Evolutionary conservation across 2,113 vertebrate species (phyloP).

Genomic region (Origma solitaria): DNA sequence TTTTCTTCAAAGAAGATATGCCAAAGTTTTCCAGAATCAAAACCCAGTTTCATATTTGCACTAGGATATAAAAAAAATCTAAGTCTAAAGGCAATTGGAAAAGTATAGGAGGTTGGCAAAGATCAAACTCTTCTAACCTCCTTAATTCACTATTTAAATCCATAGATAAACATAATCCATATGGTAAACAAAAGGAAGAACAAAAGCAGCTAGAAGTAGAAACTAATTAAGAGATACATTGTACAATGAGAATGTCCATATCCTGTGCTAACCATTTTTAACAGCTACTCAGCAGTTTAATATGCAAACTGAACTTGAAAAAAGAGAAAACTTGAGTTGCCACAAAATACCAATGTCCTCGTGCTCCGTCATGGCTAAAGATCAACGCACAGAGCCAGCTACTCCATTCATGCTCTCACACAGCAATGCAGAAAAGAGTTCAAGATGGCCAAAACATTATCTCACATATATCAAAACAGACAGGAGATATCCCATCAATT

Average conservation of each 20-base stretch:
- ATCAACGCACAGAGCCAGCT: rapidly evolving
- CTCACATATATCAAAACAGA: rapidly evolving
- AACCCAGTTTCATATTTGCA: not conserved
- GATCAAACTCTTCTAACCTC: not conserved
- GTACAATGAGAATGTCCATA: not conserved
- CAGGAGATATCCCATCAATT: not conserved
- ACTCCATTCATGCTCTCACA: rapidly evolving
- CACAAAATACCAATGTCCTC: not conserved
- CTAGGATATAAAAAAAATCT: not conserved
- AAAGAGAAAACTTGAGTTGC: not conserved
- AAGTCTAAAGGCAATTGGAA: not conserved
- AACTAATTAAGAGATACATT: not conserved
- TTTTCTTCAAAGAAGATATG: not conserved
- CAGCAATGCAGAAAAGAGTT: not conserved
- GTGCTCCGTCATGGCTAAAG: not conserved
- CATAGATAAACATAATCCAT: not conserved
- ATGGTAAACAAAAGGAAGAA: not conserved
- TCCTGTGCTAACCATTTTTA: not conserved
- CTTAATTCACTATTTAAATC: not conserved
- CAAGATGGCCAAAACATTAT: not conserved
- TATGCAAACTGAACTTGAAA: not conserved
- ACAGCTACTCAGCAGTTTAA: not conserved
- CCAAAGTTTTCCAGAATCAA: not conserved
- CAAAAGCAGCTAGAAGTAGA: not conserved
- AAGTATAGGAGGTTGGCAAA: not conserved